Conservation (phyloP, 2,113 vertebrate genomes). For the Xiphophorus maculatus region DNA sequence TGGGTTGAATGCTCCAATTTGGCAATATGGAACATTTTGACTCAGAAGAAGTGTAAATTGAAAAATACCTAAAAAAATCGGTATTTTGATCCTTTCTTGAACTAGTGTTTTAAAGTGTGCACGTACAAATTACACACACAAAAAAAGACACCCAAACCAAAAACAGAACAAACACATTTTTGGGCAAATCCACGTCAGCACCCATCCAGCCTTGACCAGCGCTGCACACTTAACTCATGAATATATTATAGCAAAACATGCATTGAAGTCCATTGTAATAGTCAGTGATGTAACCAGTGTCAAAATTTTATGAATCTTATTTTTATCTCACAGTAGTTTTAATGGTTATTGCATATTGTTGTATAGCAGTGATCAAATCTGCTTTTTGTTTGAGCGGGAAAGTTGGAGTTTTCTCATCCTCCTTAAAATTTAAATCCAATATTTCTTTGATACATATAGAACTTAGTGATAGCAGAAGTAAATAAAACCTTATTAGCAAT, state of each 20-base stretch:
- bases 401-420: not conserved
- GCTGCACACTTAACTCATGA: not conserved
- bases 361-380: not conserved
- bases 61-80: too few relatives aligned
- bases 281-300: conserved; percentile 4
- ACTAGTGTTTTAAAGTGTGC: not conserved
- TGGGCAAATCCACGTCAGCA: conserved; percentile 1
- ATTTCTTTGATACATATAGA: not conserved
- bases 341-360: conserved; percentile 38
- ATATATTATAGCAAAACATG: conserved; percentile 10
- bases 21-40: not conserved
- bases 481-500: not conserved
- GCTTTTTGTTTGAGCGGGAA: not conserved
- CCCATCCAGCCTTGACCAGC: not conserved
- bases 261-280: not conserved
- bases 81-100: not conserved
- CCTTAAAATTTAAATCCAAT: not conserved
- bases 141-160: not conserved
- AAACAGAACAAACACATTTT: conserved; percentile 12
- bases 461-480: not conserved
- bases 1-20: not conserved
- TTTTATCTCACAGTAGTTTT: conserved; percentile 19
- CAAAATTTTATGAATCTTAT: not conserved
- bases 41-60: not conserved
- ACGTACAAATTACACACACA: conserved; percentile 12